phyloP scores from a whole-genome alignment of 1,140 invertebrate genomes.

The Anastrepha ludens region DNA sequence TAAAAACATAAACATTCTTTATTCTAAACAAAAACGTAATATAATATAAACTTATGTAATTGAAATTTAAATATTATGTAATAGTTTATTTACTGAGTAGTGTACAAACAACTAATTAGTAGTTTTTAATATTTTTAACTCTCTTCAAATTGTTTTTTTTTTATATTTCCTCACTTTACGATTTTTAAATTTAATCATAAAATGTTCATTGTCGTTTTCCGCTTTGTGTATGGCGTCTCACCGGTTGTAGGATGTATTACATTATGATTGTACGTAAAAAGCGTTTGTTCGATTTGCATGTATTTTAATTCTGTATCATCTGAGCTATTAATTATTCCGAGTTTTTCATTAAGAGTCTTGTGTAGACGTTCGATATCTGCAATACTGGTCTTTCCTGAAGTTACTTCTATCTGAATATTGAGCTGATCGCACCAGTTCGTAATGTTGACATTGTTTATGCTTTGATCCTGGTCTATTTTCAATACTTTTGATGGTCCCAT shows the following conservation, averaged over 20 bases:
- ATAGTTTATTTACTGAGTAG: too few species aligned
- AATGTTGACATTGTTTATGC: constrained; percentile 53
- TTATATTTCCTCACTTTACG: too few species aligned
- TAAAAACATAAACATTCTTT: too few species aligned
- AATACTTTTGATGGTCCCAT: constrained; percentile 39
- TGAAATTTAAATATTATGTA: too few species aligned
- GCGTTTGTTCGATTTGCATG: constrained; percentile 48
- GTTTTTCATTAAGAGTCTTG: constrained; percentile 56
- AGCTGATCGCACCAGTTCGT: constrained; percentile 55
- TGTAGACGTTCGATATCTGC: constrained; percentile 56
- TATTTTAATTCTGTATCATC: constrained; percentile 55
- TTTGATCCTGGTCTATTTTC: constrained; percentile 56
- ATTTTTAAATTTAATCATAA: too few species aligned
- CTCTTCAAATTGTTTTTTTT: too few species aligned
- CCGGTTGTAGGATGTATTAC: constrained; percentile 53
- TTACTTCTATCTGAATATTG: constrained; percentile 55
- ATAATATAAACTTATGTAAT: too few species aligned
- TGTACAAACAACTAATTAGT: too few species aligned
- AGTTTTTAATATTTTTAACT: too few species aligned
- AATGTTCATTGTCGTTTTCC: too few species aligned
- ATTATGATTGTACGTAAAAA: constrained; percentile 56
- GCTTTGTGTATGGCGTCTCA: too few species aligned
- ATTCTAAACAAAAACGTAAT: too few species aligned
- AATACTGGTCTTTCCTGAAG: constrained; percentile 54
- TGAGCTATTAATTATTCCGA: constrained; percentile 53